Conservation (phyloP, 1,140 invertebrate species). For the Drosophila lini region DNA sequence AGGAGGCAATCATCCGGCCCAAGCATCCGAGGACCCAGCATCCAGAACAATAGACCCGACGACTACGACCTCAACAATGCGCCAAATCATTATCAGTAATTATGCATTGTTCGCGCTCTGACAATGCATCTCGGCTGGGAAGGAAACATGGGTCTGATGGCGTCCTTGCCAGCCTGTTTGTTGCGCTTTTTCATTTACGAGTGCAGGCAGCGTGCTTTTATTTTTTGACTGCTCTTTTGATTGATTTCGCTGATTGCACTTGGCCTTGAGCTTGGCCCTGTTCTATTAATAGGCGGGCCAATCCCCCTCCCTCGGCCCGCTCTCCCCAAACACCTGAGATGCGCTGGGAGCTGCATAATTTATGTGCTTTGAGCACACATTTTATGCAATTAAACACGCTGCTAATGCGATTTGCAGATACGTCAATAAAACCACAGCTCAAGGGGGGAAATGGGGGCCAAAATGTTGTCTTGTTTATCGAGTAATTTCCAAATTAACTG, state of each 20-base stretch:
- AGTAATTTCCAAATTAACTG: slow-evolving; percentile 55
- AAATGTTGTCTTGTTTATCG: slow-evolving; percentile 28
- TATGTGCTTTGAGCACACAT: slow-evolving; percentile 29
- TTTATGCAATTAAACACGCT: slow-evolving; percentile 49
- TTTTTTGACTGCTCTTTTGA: slow-evolving; percentile 53
- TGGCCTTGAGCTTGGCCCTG: slow-evolving; percentile 68
- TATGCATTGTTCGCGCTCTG: slow-evolving; percentile 67
- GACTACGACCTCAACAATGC: slow-evolving; percentile 61
- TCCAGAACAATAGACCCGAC: slow-evolving; percentile 63
- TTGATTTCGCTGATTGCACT: slow-evolving; percentile 69
- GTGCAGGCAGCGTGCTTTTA: slow-evolving; percentile 1
- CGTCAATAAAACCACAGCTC: slow-evolving; percentile 1
- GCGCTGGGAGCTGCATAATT: slow-evolving; percentile 14
- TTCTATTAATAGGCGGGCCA: slow-evolving; percentile 41
- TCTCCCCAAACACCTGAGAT: slow-evolving; percentile 18
- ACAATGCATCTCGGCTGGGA: slow-evolving; percentile 37
- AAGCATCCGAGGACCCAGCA: slow-evolving; percentile 21
- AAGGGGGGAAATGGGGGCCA: slow-evolving; percentile 9
- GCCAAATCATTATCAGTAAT: slow-evolving; percentile 79
- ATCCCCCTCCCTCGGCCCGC: background rate
- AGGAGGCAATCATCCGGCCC: slow-evolving; percentile 46
- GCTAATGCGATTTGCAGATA: slow-evolving; percentile 53
- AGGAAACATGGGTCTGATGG: slow-evolving; percentile 7
- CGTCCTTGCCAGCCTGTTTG: slow-evolving; percentile 25
- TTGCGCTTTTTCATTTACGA: slow-evolving; percentile 28